Evolutionary conservation across 2,888 invertebrate species (phyloP).

Genomic region (Pristionchus mayeri): DNA sequence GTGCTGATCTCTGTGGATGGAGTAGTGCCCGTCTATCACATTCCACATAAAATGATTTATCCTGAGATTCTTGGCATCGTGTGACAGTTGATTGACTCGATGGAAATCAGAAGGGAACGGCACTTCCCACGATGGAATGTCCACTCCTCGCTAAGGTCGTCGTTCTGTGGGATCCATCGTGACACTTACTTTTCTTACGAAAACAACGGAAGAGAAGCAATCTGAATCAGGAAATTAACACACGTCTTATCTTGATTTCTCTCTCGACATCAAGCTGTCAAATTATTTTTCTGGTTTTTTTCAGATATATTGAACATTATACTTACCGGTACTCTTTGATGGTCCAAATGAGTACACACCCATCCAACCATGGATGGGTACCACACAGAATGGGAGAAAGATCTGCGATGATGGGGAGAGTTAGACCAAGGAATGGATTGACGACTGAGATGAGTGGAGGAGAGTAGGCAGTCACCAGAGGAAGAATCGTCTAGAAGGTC

Average conservation of each 20-base stretch:
- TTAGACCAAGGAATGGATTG: constrained; percentile 30
- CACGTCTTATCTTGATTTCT: no score
- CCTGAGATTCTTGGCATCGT: background rate
- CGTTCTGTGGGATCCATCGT: background rate
- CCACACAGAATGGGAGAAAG: constrained; percentile 44
- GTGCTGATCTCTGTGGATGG: background rate
- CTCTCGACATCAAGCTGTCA: background rate
- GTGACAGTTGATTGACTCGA: background rate
- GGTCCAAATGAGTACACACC: constrained; percentile 43
- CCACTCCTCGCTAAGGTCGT: background rate
- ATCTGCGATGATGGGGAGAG: constrained; percentile 28
- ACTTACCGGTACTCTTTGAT: constrained; percentile 39
- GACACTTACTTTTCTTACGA: background rate
- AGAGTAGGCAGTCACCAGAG: constrained; percentile 24
- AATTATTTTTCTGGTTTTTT: background rate
- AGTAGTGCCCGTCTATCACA: background rate
- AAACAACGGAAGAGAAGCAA: background rate
- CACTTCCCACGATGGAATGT: background rate
- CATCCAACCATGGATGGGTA: constrained; percentile 45
- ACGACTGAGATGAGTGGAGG: constrained; percentile 26
- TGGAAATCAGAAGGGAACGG: background rate
- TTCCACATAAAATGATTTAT: background rate
- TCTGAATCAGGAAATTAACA: no score
- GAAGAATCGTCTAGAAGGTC: constrained; percentile 33
- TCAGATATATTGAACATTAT: background rate